phyloP scores from a whole-genome alignment of 2,888 invertebrate genomes.

The Notocelia uddmanniana region DNA sequence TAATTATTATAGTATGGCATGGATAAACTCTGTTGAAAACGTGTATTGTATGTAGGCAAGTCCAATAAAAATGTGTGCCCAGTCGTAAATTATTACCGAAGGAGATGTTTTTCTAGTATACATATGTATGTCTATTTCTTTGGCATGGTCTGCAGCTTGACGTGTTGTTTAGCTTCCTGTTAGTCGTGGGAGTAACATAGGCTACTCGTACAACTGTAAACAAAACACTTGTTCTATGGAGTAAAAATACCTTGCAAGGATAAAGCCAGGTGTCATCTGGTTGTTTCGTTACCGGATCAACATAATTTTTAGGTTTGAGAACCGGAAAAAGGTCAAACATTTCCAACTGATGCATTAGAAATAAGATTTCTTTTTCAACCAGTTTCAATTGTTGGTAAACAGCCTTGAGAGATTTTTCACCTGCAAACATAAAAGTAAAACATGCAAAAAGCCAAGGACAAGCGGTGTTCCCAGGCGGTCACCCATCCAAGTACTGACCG shows the following conservation, averaged over 20 bases:
- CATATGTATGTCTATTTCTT: too few species aligned
- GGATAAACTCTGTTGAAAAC: too few species aligned
- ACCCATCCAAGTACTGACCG: constrained; percentile 55
- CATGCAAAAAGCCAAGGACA: constrained; percentile 50
- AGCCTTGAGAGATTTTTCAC: constrained; percentile 86
- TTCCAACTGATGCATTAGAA: constrained; percentile 84
- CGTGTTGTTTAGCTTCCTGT: too few species aligned
- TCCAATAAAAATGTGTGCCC: too few species aligned
- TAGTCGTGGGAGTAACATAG: too few species aligned
- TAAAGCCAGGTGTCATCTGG: constrained; percentile 74
- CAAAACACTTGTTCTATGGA: neutral
- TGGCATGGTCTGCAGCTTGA: too few species aligned
- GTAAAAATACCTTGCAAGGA: constrained; percentile 74
- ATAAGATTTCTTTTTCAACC: constrained; percentile 87
- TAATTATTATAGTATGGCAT: too few species aligned
- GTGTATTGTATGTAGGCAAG: too few species aligned
- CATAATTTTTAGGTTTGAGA: constrained; percentile 66
- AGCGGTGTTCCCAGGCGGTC: constrained; percentile 54
- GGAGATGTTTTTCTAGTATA: too few species aligned
- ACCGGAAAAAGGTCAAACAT: constrained; percentile 86
- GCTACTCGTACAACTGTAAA: too few species aligned
- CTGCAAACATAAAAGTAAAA: constrained; percentile 56
- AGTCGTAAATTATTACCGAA: too few species aligned
- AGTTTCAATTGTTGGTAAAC: constrained; percentile 89
- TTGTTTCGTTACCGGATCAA: constrained; percentile 66